Evolutionary conservation across 2,888 invertebrate genomes (phyloP), one percentile per base, ranked within the genome.

Genomic region (Omphaloscelis lunosa): DNA sequence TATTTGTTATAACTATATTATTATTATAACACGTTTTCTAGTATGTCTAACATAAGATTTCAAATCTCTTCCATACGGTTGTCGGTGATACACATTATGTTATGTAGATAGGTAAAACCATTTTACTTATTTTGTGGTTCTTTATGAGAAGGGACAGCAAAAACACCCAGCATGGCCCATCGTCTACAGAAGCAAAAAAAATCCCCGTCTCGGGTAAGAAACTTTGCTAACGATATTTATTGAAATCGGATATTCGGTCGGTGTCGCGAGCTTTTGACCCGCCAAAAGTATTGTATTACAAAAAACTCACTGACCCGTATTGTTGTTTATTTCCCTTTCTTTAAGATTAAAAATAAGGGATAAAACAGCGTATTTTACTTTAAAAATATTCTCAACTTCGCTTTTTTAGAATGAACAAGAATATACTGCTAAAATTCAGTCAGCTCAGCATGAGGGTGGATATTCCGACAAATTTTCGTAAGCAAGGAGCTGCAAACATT

Each of bases 161-260:
- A 72, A 70, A 62, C 45, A 61, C 2, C n/a, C 29, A 58, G n/a
- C n/a, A 48, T 65, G 45, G 61, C 12, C 61, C 51, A 51, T 66
- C 27, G 61, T 48, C 34, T 72, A 53, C 23, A 70, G 56, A 61
- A 63, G n/a, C 17, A 59, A 71, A 72, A 83, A 81, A 75, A 65
- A 29, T 20, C 65, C 65, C 69, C 58, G 45, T 74, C 73, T 70
- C 63, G 29, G 62, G 34, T 70, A 69, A 72, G 63, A 80, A 85
- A 85, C 80, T 86, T 86, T 59, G 63, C 72, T 86, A 82, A 88
- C 80, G 82, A 85, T 87, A 86, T 88, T 88, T 80, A 88, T 88
- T 84, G 86, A 86, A 77, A 86, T 88, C 80, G 77, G 82, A 86
- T 83, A 87, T 81, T 87, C 79, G 66, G 72, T 79, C 61, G 80